phyloP scores from a whole-genome alignment of 2,113 vertebrate species.

The Notarius quadriscutis region DNA sequence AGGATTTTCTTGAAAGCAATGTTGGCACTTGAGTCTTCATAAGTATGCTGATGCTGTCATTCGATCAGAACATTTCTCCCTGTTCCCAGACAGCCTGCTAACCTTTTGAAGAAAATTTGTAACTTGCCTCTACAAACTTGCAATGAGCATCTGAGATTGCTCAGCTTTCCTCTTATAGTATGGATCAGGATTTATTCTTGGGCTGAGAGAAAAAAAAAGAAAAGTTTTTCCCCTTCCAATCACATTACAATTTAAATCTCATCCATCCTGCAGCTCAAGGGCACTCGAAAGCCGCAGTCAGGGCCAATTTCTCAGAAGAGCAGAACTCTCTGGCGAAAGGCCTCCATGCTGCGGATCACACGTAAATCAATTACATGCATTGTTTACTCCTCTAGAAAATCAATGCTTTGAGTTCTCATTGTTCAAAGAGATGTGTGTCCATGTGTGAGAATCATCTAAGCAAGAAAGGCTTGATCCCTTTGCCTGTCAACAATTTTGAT shows the following conservation, averaged over 20 bases:
- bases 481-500: conserved; percentile 39
- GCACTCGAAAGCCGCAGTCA: conserved; percentile 35
- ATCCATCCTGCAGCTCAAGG: conserved; percentile 45
- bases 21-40: neutral
- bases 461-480: conserved; percentile 27
- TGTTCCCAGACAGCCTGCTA: neutral
- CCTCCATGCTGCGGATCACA: conserved; percentile 25
- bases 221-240: conserved; percentile 21
- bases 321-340: conserved; percentile 27
- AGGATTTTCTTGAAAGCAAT: neutral
- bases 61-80: neutral
- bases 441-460: conserved; percentile 3
- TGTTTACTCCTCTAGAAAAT: conserved; percentile 53
- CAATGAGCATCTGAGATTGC: neutral
- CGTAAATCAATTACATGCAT: conserved; percentile 55
- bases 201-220: neutral
- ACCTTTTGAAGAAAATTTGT: neutral
- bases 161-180: neutral
- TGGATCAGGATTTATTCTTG: neutral
- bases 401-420: conserved; percentile 27
- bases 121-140: neutral
- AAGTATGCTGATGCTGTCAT: neutral
- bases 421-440: conserved; percentile 29
- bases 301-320: conserved; percentile 26
- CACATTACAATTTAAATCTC: conserved; percentile 53